Percentiles rank a stretch among this genome's conserved stretches.
phyloP scores from a whole-genome alignment of 2,888 invertebrate species.

The Acronicta alni region DNA sequence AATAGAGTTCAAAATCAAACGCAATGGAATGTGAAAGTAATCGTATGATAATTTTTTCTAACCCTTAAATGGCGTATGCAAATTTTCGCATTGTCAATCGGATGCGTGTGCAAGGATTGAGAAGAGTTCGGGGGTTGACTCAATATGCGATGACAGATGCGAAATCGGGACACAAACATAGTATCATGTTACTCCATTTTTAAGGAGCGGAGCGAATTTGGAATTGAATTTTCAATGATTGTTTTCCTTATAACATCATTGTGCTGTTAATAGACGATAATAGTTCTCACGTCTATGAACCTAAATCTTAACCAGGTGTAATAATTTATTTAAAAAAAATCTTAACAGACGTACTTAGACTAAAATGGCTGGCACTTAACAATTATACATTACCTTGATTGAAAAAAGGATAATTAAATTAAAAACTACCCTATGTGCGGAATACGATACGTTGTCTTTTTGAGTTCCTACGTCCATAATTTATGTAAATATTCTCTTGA shows the following conservation, averaged over 20 bases:
- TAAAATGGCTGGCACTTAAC: too few relatives aligned
- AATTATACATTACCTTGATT: too few relatives aligned
- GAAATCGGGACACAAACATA: constrained; percentile 71
- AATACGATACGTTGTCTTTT: too few relatives aligned
- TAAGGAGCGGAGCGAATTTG: constrained; percentile 52
- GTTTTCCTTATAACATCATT: constrained; percentile 21
- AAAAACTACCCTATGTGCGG: too few relatives aligned
- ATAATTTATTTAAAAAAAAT: too few relatives aligned
- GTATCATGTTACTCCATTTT: constrained; percentile 72
- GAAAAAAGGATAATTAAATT: too few relatives aligned
- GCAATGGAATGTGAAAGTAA: constrained; percentile 53
- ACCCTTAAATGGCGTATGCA: constrained; percentile 86
- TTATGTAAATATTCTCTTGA: too few relatives aligned
- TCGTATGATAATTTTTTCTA: constrained; percentile 74
- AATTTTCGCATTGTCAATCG: constrained; percentile 72
- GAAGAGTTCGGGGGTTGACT: constrained; percentile 72
- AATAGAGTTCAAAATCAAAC: constrained; percentile 54
- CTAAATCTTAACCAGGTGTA: background rate
- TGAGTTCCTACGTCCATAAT: too few relatives aligned
- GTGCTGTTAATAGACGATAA: background rate
- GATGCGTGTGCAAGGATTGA: constrained; percentile 64
- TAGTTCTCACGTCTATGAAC: constrained; percentile 28
- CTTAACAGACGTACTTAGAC: too few relatives aligned
- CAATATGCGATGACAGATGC: constrained; percentile 87
- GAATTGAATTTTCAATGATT: constrained; percentile 31